Conservation (phyloP, 2,888 invertebrate species). For the Chloroclysta siterata region DNA sequence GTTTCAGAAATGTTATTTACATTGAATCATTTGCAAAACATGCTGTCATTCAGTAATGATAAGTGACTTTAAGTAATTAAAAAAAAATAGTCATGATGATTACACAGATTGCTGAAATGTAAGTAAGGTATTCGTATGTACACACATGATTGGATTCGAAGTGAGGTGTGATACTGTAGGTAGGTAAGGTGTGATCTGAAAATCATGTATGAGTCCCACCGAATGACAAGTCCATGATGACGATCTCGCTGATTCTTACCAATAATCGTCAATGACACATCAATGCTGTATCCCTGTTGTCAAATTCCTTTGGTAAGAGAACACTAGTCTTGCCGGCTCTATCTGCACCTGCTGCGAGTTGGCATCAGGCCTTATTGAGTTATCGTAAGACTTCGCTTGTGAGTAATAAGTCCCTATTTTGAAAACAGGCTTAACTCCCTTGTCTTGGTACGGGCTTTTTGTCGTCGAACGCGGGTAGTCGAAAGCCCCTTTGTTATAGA, state of each 20-base stretch:
- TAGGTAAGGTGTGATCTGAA: slow-evolving; percentile 25
- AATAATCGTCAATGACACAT: slow-evolving; percentile 66
- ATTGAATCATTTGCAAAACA: slow-evolving; percentile 36
- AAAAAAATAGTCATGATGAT: slow-evolving; percentile 12
- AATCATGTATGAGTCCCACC: slow-evolving; percentile 40
- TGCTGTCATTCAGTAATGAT: slow-evolving; percentile 22
- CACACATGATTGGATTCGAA: slow-evolving; percentile 26
- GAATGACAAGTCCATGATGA: slow-evolving; percentile 44
- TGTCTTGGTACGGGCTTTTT: slow-evolving; percentile 77
- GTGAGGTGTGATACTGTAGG: slow-evolving; percentile 24
- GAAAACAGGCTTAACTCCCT: slow-evolving; percentile 70
- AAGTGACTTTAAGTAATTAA: background rate
- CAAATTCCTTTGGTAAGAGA: slow-evolving; percentile 74
- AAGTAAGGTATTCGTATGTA: slow-evolving; percentile 24
- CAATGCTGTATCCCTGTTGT: slow-evolving; percentile 68
- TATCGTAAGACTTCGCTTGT: slow-evolving; percentile 74
- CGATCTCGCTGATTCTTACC: slow-evolving; percentile 70
- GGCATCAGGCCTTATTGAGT: slow-evolving; percentile 79
- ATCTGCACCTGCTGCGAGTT: slow-evolving; percentile 80
- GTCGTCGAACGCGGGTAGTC: slow-evolving; percentile 79
- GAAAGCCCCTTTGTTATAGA: slow-evolving; percentile 71
- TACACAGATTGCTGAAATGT: slow-evolving; percentile 18
- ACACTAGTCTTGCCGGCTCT: slow-evolving; percentile 73
- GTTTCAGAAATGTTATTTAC: slow-evolving; percentile 39
- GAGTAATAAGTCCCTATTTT: slow-evolving; percentile 80